A percentile compares a stretch with the other conserved stretches of the same genome.
These are phyloP conservation scores for Diadema setosum DNA, from an alignment of 35 echinoderm and acorn worm genomes.

Conservation along the genomic window DNA sequence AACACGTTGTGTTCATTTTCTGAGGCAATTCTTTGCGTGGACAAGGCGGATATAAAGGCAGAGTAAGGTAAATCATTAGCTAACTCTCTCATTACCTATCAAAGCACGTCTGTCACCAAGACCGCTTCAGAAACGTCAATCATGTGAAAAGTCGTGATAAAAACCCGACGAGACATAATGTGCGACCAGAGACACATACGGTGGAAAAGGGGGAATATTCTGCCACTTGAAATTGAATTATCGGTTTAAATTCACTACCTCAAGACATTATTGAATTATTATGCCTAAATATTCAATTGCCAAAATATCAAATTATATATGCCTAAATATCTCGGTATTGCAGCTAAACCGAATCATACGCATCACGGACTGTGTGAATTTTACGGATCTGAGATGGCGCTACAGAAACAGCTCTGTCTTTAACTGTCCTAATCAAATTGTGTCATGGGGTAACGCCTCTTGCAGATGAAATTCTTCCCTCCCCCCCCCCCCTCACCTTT, in stretches of 20 bases:
- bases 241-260: constrained; percentile 8
- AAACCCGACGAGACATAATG: too few species aligned
- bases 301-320: constrained; percentile 35
- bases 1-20: too few species aligned
- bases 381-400: background rate
- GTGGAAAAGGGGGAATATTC: background rate
- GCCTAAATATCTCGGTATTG: constrained; percentile 25
- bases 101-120: too few species aligned
- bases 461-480: background rate
- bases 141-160: too few species aligned
- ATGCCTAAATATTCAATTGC: constrained; percentile 26
- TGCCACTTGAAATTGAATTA: background rate
- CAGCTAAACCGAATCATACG: background rate
- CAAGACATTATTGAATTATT: background rate
- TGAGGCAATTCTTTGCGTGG: too few species aligned
- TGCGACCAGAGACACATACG: too few species aligned
- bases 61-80: too few species aligned
- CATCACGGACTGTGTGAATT: background rate
- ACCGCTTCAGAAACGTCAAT: too few species aligned
- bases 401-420: background rate
- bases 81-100: too few species aligned
- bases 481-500: too few species aligned
- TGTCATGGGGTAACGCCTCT: background rate
- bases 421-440: background rate
- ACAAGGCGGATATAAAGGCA: too few species aligned